Evolutionary conservation across 2,888 invertebrate genomes (phyloP).

Genomic region (Himalopsyche japonica): DNA sequence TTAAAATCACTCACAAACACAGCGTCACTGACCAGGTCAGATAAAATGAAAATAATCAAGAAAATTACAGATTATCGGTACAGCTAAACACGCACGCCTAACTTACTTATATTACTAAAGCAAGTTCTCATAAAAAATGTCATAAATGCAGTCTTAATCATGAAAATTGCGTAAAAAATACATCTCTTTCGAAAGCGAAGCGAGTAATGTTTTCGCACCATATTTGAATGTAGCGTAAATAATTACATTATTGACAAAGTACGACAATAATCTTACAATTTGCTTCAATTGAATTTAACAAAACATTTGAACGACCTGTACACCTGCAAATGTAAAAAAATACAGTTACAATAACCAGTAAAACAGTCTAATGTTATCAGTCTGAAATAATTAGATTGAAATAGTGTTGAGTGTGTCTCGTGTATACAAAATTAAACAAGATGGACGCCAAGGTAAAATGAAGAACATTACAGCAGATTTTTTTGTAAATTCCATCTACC

Average conservation of each 20-base stretch:
- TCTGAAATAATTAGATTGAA: too few species aligned
- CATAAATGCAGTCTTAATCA: constrained; percentile 13
- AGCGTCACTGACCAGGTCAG: not conserved
- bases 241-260: not conserved
- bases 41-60: not conserved
- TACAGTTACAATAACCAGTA: not conserved
- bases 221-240: not conserved
- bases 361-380: not conserved
- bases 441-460: too few species aligned
- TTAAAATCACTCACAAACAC: constrained; percentile 19
- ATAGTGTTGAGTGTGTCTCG: too few species aligned
- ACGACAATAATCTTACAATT: not conserved
- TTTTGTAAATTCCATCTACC: too few species aligned
- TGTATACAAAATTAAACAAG: too few species aligned
- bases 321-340: not conserved
- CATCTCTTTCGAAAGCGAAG: not conserved
- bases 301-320: not conserved
- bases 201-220: not conserved
- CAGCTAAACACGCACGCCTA: not conserved
- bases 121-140: not conserved
- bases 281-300: not conserved
- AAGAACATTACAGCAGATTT: too few species aligned
- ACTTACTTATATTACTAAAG: not conserved
- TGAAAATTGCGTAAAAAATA: constrained; percentile 4
- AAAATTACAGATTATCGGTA: not conserved